Evolutionary conservation across 2,113 vertebrate genomes (phyloP).

Genomic region (Etia nguti): DNA sequence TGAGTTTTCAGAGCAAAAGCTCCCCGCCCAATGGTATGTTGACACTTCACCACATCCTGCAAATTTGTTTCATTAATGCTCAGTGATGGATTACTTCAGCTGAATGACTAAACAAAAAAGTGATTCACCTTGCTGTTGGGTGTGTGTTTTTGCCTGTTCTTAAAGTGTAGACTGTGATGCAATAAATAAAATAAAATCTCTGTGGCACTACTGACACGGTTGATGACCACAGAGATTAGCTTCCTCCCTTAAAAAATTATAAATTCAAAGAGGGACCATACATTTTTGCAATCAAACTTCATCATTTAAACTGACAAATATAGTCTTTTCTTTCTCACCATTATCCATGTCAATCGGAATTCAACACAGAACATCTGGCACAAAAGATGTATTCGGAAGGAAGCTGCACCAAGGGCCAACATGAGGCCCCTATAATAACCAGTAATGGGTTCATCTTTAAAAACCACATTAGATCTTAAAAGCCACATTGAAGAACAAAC

Average conservation of each 20-base stretch:
- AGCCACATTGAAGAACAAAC: constrained; percentile 53
- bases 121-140: not conserved
- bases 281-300: not conserved
- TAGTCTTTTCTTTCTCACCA: not conserved
- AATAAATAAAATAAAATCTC: not conserved
- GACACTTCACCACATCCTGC: not conserved
- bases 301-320: not conserved
- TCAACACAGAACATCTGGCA: not conserved
- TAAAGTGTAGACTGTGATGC: not conserved
- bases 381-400: constrained; percentile 25
- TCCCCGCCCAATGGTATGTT: not conserved
- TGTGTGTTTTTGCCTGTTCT: not conserved
- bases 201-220: not conserved
- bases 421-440: constrained; percentile 27
- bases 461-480: constrained; percentile 49
- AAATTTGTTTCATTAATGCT: not conserved
- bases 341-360: not conserved
- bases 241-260: not conserved
- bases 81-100: not conserved
- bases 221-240: not conserved
- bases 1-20: not conserved
- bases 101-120: not conserved
- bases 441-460: constrained; percentile 47
- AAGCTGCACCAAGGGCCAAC: constrained; percentile 23
- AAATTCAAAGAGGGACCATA: not conserved